phyloP scores from a whole-genome alignment of 2,113 vertebrate genomes.

The Stictonetta naevosa region DNA sequence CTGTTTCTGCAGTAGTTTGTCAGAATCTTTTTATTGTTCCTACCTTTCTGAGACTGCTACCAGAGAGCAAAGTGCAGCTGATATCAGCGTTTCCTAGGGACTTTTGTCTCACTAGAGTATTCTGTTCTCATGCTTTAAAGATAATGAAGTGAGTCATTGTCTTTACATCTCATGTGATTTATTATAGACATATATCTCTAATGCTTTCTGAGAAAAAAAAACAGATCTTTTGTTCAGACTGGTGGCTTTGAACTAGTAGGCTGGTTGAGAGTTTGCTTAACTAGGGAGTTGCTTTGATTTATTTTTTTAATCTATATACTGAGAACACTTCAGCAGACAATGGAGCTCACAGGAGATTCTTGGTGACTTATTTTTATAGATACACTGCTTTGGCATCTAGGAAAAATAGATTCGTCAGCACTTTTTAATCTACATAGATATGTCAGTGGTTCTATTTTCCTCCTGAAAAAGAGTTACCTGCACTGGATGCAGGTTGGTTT shows the following conservation, averaged over 20 bases:
- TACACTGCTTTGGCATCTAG: not conserved
- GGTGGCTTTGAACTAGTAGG: not conserved
- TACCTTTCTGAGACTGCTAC: not conserved
- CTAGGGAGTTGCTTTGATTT: conserved; percentile 11
- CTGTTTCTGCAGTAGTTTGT: not conserved
- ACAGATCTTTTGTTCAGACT: not conserved
- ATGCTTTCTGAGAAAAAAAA: not conserved
- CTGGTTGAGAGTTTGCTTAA: not conserved
- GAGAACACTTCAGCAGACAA: not conserved
- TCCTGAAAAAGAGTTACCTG: not conserved
- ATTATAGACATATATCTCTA: not conserved
- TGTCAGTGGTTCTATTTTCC: not conserved
- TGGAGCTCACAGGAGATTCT: not conserved
- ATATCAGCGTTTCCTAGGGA: not conserved
- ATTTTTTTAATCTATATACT: not conserved
- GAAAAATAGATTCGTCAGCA: not conserved
- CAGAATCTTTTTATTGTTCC: not conserved
- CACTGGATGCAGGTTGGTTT: not conserved
- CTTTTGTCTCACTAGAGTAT: not conserved
- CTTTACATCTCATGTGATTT: conserved; percentile 27
- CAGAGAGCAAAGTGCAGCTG: conserved; percentile 10
- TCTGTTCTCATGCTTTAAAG: conserved; percentile 16
- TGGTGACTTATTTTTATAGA: not conserved
- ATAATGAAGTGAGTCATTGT: conserved; percentile 43
- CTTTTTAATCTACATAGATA: not conserved